These are phyloP conservation scores for Lipophrys pholis DNA, from an alignment of 2,113 vertebrate genomes.

Conservation along the genomic window DNA sequence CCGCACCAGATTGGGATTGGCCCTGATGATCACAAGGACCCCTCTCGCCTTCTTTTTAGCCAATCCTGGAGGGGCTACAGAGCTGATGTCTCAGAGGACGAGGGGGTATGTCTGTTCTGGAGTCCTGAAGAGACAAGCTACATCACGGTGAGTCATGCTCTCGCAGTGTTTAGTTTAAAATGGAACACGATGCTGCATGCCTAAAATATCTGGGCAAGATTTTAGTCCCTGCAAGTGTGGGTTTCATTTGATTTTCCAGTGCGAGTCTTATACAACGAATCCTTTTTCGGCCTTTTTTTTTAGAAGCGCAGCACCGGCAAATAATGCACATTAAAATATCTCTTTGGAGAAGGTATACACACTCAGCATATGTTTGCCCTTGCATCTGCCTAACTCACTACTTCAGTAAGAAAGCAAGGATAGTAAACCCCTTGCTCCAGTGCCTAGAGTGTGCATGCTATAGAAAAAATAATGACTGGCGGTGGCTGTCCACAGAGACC, in stretches of 20 bases:
- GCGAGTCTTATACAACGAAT: background rate
- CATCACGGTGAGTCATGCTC: conserved; percentile 79
- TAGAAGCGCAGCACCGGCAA: background rate
- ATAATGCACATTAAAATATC: background rate
- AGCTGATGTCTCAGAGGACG: conserved; percentile 77
- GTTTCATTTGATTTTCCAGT: conserved; percentile 5
- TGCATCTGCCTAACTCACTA: conserved; percentile 20
- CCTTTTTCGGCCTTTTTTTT: background rate
- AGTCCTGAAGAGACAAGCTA: conserved; percentile 77
- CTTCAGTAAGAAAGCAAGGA: conserved; percentile 13
- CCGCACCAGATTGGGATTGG: conserved; percentile 62
- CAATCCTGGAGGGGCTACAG: conserved; percentile 67
- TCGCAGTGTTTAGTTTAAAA: conserved; percentile 17
- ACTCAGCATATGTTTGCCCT: no score
- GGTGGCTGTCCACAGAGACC: conserved; percentile 51
- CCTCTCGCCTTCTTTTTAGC: conserved; percentile 66
- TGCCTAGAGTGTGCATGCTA: conserved; percentile 41
- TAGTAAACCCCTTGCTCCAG: conserved; percentile 6
- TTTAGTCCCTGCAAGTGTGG: background rate
- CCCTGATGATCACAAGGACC: conserved; percentile 78
- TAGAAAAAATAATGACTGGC: conserved; percentile 59
- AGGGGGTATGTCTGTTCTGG: conserved; percentile 74
- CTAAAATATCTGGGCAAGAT: background rate
- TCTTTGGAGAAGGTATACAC: background rate
- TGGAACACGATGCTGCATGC: conserved; percentile 11